Conservation (phyloP, 2,113 vertebrate species). For the Tragulus kanchil region DNA sequence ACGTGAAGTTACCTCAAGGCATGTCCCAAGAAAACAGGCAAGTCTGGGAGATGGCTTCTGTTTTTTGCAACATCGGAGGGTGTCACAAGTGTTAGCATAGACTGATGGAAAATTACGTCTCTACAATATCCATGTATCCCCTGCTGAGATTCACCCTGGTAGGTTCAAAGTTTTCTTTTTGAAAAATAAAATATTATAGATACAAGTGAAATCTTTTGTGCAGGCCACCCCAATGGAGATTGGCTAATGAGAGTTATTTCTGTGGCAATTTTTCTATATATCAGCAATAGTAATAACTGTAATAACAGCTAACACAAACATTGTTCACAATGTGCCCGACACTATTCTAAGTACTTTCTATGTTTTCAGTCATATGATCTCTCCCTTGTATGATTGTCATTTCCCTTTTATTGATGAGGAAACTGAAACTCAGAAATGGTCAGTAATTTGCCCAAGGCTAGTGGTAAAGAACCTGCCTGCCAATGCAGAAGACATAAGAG, state of each 20-base stretch:
- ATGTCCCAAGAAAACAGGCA: constrained; percentile 10
- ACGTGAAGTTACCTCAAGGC: neutral
- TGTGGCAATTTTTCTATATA: neutral
- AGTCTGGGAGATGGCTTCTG: neutral
- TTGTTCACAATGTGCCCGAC: neutral
- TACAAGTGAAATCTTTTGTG: neutral
- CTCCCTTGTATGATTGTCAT: neutral
- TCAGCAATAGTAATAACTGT: neutral
- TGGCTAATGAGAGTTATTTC: neutral
- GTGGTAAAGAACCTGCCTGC: neutral
- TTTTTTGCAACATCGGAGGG: neutral
- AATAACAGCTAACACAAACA: neutral
- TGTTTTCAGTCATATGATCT: neutral
- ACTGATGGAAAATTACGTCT: neutral
- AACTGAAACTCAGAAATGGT: neutral
- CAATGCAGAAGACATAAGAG: neutral
- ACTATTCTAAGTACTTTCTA: neutral
- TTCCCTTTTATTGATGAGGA: neutral
- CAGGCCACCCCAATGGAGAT: neutral
- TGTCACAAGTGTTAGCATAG: neutral
- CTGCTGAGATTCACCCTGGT: neutral
- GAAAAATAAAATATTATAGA: neutral
- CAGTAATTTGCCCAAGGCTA: neutral
- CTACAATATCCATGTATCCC: neutral
- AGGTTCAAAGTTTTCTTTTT: neutral